Evolutionary conservation across 2,888 invertebrate species (phyloP).

Genomic region (Brachycybe producta): DNA sequence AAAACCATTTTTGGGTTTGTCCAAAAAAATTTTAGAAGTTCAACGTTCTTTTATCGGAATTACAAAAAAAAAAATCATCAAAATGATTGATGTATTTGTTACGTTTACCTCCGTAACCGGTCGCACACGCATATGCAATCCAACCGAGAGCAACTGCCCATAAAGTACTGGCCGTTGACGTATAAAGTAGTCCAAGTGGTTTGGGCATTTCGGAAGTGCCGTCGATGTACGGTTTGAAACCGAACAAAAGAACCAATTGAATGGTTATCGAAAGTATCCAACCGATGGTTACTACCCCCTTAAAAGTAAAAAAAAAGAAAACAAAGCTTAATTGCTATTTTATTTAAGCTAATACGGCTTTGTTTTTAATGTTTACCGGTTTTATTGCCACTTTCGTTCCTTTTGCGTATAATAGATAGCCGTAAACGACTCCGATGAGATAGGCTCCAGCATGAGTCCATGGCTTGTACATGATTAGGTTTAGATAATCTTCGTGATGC

Average conservation of each 20-base stretch:
- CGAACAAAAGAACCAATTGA: conserved; percentile 1
- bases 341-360: background rate
- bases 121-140: conserved; percentile 7
- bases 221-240: conserved; percentile 11
- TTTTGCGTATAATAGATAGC: background rate
- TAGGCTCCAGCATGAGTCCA: conserved; percentile 10
- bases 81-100: background rate
- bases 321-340: background rate
- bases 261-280: conserved; percentile 1
- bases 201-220: conserved; percentile 8
- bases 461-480: conserved; percentile 2
- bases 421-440: conserved; percentile 7
- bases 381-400: background rate
- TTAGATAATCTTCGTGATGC: conserved; percentile 1
- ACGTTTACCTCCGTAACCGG: conserved; percentile 9
- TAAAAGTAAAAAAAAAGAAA: background rate
- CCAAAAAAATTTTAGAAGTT: background rate
- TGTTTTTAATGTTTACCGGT: background rate
- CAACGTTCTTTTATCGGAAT: background rate
- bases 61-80: background rate
- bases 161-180: conserved; percentile 4
- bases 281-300: background rate
- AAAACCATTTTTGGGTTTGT: too few species aligned
- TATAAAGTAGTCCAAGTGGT: conserved; percentile 6
- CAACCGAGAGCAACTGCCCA: conserved; percentile 13